phyloP scores from a whole-genome alignment of 2,113 vertebrate genomes.

The Sakesphorus luctuosus region DNA sequence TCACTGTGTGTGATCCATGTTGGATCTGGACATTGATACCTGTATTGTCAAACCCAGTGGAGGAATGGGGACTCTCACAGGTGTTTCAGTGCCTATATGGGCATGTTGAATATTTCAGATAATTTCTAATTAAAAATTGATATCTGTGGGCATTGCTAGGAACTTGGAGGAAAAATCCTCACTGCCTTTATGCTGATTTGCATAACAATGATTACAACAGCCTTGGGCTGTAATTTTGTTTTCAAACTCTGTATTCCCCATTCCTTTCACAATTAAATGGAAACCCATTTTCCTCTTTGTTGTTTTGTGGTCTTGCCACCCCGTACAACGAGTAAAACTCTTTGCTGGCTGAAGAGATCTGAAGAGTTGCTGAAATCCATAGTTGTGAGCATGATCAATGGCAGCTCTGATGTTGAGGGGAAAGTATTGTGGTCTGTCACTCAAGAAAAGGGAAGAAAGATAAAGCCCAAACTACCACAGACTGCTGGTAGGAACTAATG shows the following conservation, averaged over 20 bases:
- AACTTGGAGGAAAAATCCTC: conserved; percentile 11
- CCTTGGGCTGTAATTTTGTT: conserved; percentile 53
- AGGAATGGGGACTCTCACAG: conserved; percentile 5
- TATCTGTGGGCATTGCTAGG: conserved; percentile 34
- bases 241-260: conserved; percentile 11
- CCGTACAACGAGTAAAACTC: not conserved
- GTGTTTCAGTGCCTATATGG: not conserved
- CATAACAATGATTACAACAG: conserved; percentile 58
- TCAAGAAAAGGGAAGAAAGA: not conserved
- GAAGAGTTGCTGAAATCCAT: conserved; percentile 20
- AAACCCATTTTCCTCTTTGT: conserved; percentile 17
- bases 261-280: conserved; percentile 32
- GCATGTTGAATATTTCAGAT: conserved; percentile 1
- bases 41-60: not conserved
- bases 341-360: not conserved
- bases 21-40: not conserved
- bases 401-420: not conserved
- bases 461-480: not conserved
- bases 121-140: conserved; percentile 63
- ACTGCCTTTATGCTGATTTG: conserved; percentile 19
- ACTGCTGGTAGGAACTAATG: not conserved
- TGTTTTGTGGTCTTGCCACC: conserved; percentile 18
- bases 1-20: not conserved
- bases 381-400: not conserved
- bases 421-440: not conserved